Base-by-base conservation (phyloP, 2,113 vertebrate species). In the human (Homo sapiens) region DNA sequence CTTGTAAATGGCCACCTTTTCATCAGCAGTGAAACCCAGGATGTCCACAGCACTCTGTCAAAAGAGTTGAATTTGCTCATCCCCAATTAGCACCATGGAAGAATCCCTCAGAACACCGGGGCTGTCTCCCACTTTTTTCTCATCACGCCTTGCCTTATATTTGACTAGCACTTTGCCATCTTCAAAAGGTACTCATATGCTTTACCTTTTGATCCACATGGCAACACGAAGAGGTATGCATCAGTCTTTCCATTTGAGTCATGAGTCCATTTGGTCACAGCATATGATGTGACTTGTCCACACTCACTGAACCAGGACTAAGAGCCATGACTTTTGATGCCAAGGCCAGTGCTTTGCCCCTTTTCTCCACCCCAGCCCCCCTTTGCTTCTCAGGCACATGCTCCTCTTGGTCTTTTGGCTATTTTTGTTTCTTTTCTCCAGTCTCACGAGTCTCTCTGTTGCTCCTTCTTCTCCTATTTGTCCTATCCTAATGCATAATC, bases 1-100 rank as follows among this genome's bases (percentile, higher is more conserved):
- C 97, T 99, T 99, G 97, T 99, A 99, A 97, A 99, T 99, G 91
- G 99, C 98, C 1, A 97, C 94, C 85, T 99, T 99, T 59, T 99
- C 99, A 12, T 99, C 99, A 18, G 93, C 14, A 10, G 0, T 98
- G 98, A 99, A 99, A 22, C 99, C 99, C 96, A 99, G 98, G 92
- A 99, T 98, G 90, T 99, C 99, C 90, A 99, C 98, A 89, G 99
- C 99, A 95, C 98, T 99, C 99, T 99, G 88, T 40, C 11, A 94
- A 96, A 4, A 97, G 59, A 96, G 86, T 84, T 4, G 32, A 6
- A 93, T 85, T 96, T 32, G 94, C 27, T 97, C 23, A 27, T n/a
- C 32, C 70, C 11, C 85, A 88, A 0, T 88, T 50, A 48, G 12
- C 38, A 64, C 35, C 45, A 32, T 5, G 2, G 52, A 35, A 45